Evolutionary conservation across 2,888 invertebrate species (phyloP).

Genomic region (Esperia sulphurella): DNA sequence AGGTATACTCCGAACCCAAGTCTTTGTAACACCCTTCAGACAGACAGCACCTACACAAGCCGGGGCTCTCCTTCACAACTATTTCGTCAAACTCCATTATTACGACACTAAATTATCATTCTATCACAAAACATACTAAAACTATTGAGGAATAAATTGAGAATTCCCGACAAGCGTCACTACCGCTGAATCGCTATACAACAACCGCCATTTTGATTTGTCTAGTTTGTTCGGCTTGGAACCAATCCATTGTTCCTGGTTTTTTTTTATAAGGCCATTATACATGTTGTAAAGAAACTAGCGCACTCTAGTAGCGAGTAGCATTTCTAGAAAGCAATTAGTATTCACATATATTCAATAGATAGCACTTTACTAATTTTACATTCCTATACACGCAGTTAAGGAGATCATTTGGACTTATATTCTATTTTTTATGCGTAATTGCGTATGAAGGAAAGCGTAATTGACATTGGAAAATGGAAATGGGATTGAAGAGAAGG

Average conservation of each 20-base stretch:
- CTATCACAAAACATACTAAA: not conserved
- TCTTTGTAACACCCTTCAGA: constrained; percentile 74
- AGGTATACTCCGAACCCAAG: constrained; percentile 57
- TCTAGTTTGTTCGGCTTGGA: not conserved
- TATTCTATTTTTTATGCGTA: not conserved
- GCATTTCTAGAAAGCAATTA: not conserved
- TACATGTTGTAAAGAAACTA: not conserved
- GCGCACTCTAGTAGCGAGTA: constrained; percentile 3
- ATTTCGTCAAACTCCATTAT: constrained; percentile 68
- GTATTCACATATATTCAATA: not conserved
- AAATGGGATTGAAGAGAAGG: too few species aligned
- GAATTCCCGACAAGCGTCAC: constrained; percentile 11
- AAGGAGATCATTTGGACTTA: too few species aligned
- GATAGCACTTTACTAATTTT: not conserved
- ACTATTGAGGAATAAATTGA: not conserved
- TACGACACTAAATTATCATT: constrained; percentile 16
- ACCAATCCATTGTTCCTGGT: not conserved
- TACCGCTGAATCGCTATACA: constrained; percentile 6
- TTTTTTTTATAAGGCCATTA: not conserved
- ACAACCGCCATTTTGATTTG: constrained; percentile 22
- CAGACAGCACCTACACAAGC: constrained; percentile 70
- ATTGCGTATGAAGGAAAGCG: not conserved
- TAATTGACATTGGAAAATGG: too few species aligned
- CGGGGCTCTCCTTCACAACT: constrained; percentile 67
- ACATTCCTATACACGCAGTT: not conserved